Evolutionary conservation across 2,797 vertebrate genomes (phyloP).

Genomic region (Monodelphis domestica): DNA sequence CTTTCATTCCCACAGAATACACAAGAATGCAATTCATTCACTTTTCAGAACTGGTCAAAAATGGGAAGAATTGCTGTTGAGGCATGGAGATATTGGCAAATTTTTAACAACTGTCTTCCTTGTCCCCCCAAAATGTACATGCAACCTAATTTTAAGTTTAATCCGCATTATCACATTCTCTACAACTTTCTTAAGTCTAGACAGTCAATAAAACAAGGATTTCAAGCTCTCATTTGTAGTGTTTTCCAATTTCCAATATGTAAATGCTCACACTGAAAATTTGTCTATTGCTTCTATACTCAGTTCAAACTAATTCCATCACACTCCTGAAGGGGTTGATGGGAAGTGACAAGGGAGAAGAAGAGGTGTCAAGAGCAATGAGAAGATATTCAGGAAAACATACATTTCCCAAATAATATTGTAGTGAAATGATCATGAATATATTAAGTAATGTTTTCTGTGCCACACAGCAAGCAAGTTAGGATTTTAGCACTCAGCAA

Average conservation of each 20-base stretch:
- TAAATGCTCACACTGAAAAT: background rate
- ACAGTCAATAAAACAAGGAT: background rate
- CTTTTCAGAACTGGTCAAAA: background rate
- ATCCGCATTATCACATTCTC: background rate
- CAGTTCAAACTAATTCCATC: background rate
- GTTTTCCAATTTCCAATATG: background rate
- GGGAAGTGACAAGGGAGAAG: background rate
- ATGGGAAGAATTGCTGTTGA: background rate
- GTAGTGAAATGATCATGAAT: fast-evolving
- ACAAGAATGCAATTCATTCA: background rate
- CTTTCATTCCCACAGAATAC: background rate
- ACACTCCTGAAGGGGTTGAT: background rate
- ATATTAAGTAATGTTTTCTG: background rate
- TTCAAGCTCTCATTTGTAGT: background rate
- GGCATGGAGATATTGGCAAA: background rate
- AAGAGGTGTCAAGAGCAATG: background rate
- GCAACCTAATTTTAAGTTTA: background rate
- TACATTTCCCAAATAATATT: no score
- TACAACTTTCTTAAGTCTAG: background rate
- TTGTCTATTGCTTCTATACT: background rate
- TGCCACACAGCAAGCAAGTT: background rate
- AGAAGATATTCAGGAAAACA: background rate
- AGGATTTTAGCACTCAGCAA: background rate
- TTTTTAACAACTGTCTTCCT: background rate
- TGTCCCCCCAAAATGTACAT: background rate